Evolutionary conservation across 2,888 invertebrate genomes (phyloP), one percentile per base, ranked within the genome.

Genomic region (Branchellion lobata): DNA sequence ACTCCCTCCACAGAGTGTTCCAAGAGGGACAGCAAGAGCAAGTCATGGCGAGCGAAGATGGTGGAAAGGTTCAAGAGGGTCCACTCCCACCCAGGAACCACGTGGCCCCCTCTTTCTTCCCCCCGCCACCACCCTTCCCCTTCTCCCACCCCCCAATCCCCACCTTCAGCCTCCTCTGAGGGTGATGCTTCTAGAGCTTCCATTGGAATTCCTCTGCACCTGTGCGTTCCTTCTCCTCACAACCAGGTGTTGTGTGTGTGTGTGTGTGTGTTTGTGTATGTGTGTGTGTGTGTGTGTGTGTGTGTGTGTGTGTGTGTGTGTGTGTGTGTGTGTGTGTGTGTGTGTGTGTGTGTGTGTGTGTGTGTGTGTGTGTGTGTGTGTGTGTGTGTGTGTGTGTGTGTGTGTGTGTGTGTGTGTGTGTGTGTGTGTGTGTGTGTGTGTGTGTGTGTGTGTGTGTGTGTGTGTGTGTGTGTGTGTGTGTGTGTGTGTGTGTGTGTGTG

Each of bases 21-120:
- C 24, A 57, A 57, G 61, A 5, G 61, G 53, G 77, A 77, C 27
- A 65, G 33, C 34, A 77, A 77, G 65, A 24, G 92, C 36, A 94
- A 94, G 88, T 95, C 94, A 78, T 96, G 96, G 96, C 93, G 94
- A 85, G 94, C 93, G 79, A 91, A 94, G 83, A 91, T 96, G 85
- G 93, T 92, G 76, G 85, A 85, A 81, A 86, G 85, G 69, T 84
- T 87, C 79, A 83, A 83, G 34, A 90, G 80, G 61, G 90, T 90
- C 89, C 89, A 82, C 89, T 82, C 40, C 1, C 80, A 80, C 47
- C 76, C 79, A 2, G 75, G 75, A 5, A 34, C 79, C n/a, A 33
- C 79, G 0, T 14, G 53, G 3, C 24, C 5, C 1, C 24, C 31
- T 0, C 1, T 57, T 1, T 29, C 75, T 27, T 29, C 57, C 75